phyloP scores from a whole-genome alignment of 2,888 invertebrate genomes.

The Stenodera caucasica region DNA sequence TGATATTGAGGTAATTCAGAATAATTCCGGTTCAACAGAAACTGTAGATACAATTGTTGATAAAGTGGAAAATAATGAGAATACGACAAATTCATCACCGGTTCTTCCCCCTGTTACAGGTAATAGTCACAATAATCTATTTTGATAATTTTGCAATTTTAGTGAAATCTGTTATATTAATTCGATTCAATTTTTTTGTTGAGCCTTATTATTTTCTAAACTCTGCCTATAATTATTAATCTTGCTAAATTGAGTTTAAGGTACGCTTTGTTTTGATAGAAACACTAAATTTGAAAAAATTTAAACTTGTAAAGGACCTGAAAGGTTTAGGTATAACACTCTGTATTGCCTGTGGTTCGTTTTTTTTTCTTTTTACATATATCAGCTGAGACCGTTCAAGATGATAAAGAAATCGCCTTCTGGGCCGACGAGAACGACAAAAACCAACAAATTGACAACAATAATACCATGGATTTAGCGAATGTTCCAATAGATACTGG shows the following conservation, averaged over 20 bases:
- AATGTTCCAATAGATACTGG: slow-evolving; percentile 18
- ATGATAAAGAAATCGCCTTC: slow-evolving; percentile 31
- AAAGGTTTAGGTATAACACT: slow-evolving; percentile 42
- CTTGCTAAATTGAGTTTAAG: slow-evolving; percentile 8
- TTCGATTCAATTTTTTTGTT: no score
- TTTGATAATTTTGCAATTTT: no score
- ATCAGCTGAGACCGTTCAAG: slow-evolving; percentile 41
- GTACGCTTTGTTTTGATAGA: slow-evolving; percentile 4
- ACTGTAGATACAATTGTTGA: slow-evolving; percentile 20
- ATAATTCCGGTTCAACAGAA: slow-evolving; percentile 17
- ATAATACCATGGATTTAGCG: slow-evolving; percentile 13
- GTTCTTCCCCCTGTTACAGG: slow-evolving; percentile 36
- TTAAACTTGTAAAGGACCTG: slow-evolving; percentile 22
- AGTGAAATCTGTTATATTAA: no score
- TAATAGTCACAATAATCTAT: slow-evolving; percentile 32
- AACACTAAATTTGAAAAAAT: not conserved
- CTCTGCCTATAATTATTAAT: no score
- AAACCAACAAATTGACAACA: slow-evolving; percentile 17
- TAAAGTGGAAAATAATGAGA: slow-evolving; percentile 19
- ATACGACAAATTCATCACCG: slow-evolving; percentile 18
- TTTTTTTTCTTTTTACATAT: slow-evolving; percentile 41
- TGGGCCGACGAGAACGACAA: slow-evolving; percentile 29
- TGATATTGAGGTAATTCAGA: slow-evolving; percentile 30
- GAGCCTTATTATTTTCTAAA: no score
- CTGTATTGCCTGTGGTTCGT: slow-evolving; percentile 43